These are phyloP conservation scores for Sturnus vulgaris DNA, from an alignment of 2,113 vertebrate genomes.

Conservation along the genomic window DNA sequence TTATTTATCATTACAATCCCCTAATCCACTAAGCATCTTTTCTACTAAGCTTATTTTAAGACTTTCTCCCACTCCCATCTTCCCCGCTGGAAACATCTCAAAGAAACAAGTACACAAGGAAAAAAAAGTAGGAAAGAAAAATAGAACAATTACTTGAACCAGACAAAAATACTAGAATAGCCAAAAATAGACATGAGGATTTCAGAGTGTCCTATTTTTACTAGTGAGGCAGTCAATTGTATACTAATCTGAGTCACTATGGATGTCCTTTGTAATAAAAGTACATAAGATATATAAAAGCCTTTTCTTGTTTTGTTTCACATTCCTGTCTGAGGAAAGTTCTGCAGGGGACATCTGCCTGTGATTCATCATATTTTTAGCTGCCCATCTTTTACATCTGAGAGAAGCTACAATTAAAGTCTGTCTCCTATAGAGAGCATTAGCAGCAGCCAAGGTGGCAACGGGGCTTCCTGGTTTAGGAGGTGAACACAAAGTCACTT, in stretches of 20 bases:
- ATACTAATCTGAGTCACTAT: not conserved
- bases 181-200: not conserved
- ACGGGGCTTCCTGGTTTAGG: not conserved
- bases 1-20: not conserved
- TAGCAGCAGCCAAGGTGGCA: not conserved
- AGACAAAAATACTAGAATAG: not conserved
- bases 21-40: not conserved
- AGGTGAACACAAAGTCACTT: constrained; percentile 14
- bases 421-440: not conserved
- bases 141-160: not conserved
- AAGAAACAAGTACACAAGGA: not conserved
- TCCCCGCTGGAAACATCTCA: not conserved
- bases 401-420: not conserved
- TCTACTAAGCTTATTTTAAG: not conserved
- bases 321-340: not conserved
- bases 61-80: not conserved
- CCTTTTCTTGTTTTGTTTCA: not conserved
- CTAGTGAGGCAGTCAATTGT: not conserved
- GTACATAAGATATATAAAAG: not conserved
- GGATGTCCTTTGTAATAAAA: not conserved
- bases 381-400: not conserved
- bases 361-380: not conserved
- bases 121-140: not conserved
- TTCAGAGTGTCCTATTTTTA: not conserved
- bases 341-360: not conserved